Conservation (phyloP, 2,888 invertebrate species). For the Leucophora obtusa region DNA sequence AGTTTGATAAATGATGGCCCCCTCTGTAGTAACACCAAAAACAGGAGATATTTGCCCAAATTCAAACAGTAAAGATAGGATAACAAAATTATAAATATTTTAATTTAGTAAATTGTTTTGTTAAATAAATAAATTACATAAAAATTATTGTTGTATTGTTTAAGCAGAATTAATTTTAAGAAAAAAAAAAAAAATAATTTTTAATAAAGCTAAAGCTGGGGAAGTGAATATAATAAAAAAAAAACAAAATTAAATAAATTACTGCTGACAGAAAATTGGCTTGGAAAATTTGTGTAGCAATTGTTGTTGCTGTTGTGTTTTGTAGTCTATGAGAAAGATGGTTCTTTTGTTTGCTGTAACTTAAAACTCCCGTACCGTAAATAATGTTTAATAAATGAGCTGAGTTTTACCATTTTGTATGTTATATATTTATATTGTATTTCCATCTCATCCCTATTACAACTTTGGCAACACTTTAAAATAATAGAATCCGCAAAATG, state of each 20-base stretch:
- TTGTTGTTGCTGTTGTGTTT: slow-evolving; percentile 1
- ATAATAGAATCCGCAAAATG: slow-evolving; percentile 28
- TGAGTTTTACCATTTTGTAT: slow-evolving; percentile 49
- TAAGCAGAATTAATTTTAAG: slow-evolving; percentile 23
- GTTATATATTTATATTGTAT: not conserved
- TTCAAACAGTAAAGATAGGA: not conserved
- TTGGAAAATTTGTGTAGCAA: slow-evolving; percentile 13
- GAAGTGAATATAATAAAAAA: slow-evolving; percentile 3
- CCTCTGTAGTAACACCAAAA: not conserved
- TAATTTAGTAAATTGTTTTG: slow-evolving; percentile 3
- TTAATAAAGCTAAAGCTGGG: not conserved
- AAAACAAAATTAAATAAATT: slow-evolving; percentile 55
- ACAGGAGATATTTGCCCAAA: slow-evolving; percentile 29
- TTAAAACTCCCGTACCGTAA: slow-evolving; percentile 48
- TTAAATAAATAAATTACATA: slow-evolving; percentile 9
- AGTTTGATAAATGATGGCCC: slow-evolving; percentile 41
- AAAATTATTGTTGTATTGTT: slow-evolving; percentile 1
- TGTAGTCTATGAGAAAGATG: not conserved
- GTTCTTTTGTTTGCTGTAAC: slow-evolving; percentile 39
- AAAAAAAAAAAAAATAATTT: slow-evolving; percentile 10
- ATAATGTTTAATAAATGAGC: slow-evolving; percentile 61
- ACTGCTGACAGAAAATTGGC: slow-evolving; percentile 39
- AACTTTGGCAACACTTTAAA: slow-evolving; percentile 5
- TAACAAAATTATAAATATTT: slow-evolving; percentile 6
- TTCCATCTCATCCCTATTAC: not conserved